A percentile compares a stretch with the other conserved stretches of the same genome.
These are phyloP conservation scores for Muricea muricata DNA, from an alignment of 92 coral and sea anemone genomes.

Conservation along the genomic window DNA sequence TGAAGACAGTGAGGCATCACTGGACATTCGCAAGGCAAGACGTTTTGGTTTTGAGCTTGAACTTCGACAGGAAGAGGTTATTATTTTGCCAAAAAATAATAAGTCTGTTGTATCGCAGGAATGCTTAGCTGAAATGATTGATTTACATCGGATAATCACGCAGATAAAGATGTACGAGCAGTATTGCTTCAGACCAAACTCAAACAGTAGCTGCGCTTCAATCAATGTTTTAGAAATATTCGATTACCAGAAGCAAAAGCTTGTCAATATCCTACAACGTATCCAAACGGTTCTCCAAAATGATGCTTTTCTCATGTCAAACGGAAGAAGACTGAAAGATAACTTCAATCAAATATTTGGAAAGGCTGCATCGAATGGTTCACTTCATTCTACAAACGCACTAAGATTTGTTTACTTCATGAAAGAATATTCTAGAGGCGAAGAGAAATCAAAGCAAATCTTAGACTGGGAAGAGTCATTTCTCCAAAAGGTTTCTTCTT, in stretches of 20 bases:
- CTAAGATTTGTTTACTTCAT: conserved; percentile 35
- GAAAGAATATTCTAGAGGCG: conserved; percentile 29
- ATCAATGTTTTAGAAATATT: conserved; percentile 6
- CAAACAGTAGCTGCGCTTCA: not conserved
- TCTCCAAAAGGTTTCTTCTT: conserved; percentile 11
- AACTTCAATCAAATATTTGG: not conserved
- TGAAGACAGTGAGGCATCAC: conserved; percentile 22
- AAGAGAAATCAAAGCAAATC: conserved; percentile 24
- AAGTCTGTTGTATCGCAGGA: conserved; percentile 12
- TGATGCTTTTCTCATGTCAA: conserved; percentile 9
- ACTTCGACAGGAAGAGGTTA: conserved; percentile 13
- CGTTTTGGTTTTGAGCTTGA: conserved; percentile 10
- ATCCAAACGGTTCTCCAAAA: not conserved
- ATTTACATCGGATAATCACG: not conserved
- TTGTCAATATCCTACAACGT: not conserved
- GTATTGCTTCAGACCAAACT: not conserved
- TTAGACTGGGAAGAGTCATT: conserved; percentile 61
- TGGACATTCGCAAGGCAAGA: not conserved
- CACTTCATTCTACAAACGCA: not conserved
- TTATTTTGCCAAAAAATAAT: not conserved
- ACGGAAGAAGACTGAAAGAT: conserved; percentile 5
- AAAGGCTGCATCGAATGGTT: not conserved
- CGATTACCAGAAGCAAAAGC: conserved; percentile 13
- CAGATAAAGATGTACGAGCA: not conserved
- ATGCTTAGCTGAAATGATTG: conserved; percentile 34